phyloP scores from a whole-genome alignment of 2,797 vertebrate species.

The Hipposideros larvatus region DNA sequence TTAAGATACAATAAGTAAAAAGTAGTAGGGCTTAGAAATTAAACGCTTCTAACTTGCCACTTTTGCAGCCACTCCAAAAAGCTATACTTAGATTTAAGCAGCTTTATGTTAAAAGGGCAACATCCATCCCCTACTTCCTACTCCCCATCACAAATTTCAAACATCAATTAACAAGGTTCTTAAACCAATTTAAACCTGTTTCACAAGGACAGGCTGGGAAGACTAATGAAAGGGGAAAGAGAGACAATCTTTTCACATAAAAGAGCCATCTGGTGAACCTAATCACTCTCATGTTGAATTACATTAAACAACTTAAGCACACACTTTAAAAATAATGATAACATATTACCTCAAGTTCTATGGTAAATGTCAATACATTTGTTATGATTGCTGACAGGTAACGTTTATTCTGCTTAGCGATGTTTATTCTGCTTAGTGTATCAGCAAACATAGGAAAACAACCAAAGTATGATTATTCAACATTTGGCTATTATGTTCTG shows the following conservation, averaged over 20 bases:
- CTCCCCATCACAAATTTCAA: constrained; percentile 49
- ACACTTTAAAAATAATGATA: constrained; percentile 63
- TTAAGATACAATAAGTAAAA: neutral
- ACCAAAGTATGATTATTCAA: constrained; percentile 22
- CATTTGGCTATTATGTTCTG: neutral
- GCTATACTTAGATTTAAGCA: neutral
- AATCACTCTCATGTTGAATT: constrained; percentile 64
- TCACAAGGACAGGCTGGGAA: constrained; percentile 50
- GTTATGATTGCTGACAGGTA: constrained; percentile 34
- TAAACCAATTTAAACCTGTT: constrained; percentile 57
- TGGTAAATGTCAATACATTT: constrained; percentile 53
- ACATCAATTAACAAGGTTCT: constrained; percentile 52
- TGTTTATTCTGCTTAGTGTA: constrained; percentile 39
- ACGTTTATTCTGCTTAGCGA: constrained; percentile 26
- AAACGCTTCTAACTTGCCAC: neutral
- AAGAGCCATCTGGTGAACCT: constrained; percentile 65
- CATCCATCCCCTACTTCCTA: neutral
- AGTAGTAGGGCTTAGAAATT: constrained; percentile 33
- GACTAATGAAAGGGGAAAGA: constrained; percentile 47
- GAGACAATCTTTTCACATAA: constrained; percentile 59
- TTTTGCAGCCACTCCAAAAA: constrained; percentile 28
- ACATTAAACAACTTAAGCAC: constrained; percentile 61
- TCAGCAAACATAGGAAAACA: constrained; percentile 40
- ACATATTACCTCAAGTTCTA: constrained; percentile 64
- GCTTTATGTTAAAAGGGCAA: constrained; percentile 23